Evolutionary conservation across 2,797 vertebrate species (phyloP), one percentile per base, ranked within the genome.

Genomic region (Calcarius lapponicus): DNA sequence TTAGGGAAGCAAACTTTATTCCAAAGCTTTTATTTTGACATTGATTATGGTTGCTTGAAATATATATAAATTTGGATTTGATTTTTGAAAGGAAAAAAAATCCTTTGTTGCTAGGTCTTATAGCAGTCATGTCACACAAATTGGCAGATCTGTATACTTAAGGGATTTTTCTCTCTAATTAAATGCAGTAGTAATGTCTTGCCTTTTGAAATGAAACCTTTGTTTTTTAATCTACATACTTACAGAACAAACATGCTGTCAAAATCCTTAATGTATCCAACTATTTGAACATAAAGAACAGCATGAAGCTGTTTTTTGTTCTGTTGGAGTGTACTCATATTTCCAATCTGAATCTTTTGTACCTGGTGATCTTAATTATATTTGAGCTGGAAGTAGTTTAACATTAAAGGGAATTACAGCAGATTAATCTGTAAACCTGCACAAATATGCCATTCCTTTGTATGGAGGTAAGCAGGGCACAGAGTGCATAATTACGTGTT

Each of bases 401-500:
- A 91, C 79, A 53, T 94, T 95, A 73, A 87, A 75, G 86, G 61
- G 96, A 92, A 95, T 93, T 92, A 91, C 91, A 84, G 92, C 83
- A 93, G 60, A 79, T 96, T 93, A 92, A 96, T 95, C 95, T 91
- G 80, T 91, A 93, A 97, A 97, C 87, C 92, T 94, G 90, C 91
- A 70, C 58, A 93, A 96, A 89, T 90, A 92, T 67, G 76, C 86
- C 90, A 96, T 96, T 95, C 94, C 72, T 94, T 93, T 80, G 50
- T 91, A 81, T n/a, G 56, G 47, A 97, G 81, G 94, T 56, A 92
- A 85, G 72, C 65, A 65, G 90, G 85, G 62, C 74, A 86, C 21
- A 80, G 56, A 75, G 72, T 82, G 40, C 90, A 79, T 84, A 85
- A 95, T 90, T 83, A 86, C 0, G 0, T 66, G 57, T 57, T 95